Evolutionary conservation across 2,797 vertebrate genomes (phyloP), one percentile per base, ranked within the genome.

Genomic region (Paguma larvata): DNA sequence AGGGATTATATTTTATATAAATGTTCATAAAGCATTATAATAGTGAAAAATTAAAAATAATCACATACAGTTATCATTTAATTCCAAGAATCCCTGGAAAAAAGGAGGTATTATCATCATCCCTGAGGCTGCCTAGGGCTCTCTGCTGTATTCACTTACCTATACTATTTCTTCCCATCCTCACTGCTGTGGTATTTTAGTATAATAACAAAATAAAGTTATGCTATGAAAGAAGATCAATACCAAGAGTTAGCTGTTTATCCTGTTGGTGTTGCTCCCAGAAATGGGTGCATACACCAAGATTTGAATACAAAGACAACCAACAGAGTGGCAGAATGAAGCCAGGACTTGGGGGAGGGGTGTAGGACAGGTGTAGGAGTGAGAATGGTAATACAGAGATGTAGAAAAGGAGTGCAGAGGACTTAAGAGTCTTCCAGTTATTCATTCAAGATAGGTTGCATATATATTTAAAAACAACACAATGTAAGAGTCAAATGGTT

Each of bases 1-100:
- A 30, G 53, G 3, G 59, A 59, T 56, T 72, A 68, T 6, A 16
- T 88, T 56, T 89, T 51, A 56, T 73, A 56, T 67, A 86, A 92
- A 78, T 86, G 12, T 82, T 88, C 46, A 94, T 23, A 92, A 41
- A 89, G 12, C 23, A 59, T 87, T 85, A 41, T 6, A 77, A 62
- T 32, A 93, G 13, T 75, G 11, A 62, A 94, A 95, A 70, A 14
- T 59, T 89, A 80, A 88, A 85, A 73, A 89, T n/a, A 85, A 70
- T 65, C 48, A 44, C 15, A 91, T 38, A 70, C 18, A 59, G 70
- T 41, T 79, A 11, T 92, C 21, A 79, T 51, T 94, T 95, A 84
- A 82, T 88, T 93, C 46, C 19, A 89, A 78, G 27, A 88, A 77
- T 78, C 72, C 41, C 86, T 93, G 78, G n/a, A 85, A 27, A 70